phyloP scores from a whole-genome alignment of 53 echinoderm and acorn worm species.

The Holothuria leucospilota region DNA sequence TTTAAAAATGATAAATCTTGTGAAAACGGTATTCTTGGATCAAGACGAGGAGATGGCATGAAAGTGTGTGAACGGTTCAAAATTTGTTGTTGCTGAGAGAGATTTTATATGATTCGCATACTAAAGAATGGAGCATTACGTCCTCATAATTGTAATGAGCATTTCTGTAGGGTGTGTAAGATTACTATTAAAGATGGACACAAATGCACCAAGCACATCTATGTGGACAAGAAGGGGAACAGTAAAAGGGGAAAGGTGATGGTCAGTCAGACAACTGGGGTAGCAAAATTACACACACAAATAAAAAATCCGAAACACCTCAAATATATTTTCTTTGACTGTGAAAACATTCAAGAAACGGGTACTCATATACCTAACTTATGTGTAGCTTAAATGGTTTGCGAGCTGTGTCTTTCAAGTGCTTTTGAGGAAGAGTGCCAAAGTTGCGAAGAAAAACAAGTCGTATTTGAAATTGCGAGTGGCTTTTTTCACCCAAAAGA shows the following conservation, averaged over 20 bases:
- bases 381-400: conserved; percentile 45
- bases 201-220: neutral
- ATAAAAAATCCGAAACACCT: neutral
- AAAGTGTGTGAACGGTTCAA: neutral
- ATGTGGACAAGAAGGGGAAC: neutral
- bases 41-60: neutral
- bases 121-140: conserved; percentile 27
- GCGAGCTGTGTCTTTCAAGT: neutral
- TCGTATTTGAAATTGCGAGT: conserved; percentile 45
- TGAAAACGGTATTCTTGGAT: neutral
- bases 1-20: conserved; percentile 34
- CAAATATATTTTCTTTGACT: conserved; percentile 19
- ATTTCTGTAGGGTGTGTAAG: neutral
- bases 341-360: conserved; percentile 38
- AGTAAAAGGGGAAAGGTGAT: neutral
- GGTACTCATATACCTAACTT: conserved; percentile 44
- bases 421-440: conserved; percentile 21
- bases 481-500: neutral
- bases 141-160: neutral
- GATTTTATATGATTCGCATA: neutral
- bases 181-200: neutral
- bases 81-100: conserved; percentile 53
- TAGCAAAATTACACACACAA: neutral
- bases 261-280: too few relatives aligned
- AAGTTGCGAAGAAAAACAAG: conserved; percentile 26